Evolutionary conservation across 2,888 invertebrate species (phyloP), one percentile per base, ranked within the genome.

Genomic region (Caenorhabditis sulstoni): DNA sequence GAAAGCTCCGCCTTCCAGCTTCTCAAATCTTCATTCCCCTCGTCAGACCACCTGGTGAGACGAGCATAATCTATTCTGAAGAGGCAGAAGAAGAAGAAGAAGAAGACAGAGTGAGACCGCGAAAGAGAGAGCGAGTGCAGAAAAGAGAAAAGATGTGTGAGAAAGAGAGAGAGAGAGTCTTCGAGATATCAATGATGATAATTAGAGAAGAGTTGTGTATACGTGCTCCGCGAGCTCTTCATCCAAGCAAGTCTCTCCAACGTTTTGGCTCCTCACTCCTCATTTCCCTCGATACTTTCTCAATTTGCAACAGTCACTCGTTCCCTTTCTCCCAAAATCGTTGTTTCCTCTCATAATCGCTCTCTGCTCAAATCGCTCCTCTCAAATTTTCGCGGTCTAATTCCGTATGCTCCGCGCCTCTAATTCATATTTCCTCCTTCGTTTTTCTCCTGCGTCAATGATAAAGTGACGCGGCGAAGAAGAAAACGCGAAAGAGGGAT

Each of bases 351-450:
- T 29, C 3, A 29, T 29, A 29, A 29, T 3, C 29, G 29, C 29
- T 29, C 29, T 29, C 8, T 23, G n/a, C 62, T 62, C 49, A 45
- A 14, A 14, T 20, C 35, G 14, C 41, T 37, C 45, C 41, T 55
- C 65, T 55, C 39, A 12, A 12, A 16, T n/a, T 37, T 11, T 37
- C 37, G 5, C 37, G 5, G 7, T 37, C 37, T 37, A 37, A 37
- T 37, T 37, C 37, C n/a, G 23, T 53, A n/a, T n/a, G n/a, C n/a
- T 5, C 37, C 23, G 11, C 29, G 37, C 65, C 16, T 14, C 35
- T 37, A 16, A 29, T 16, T 20, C 39, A 12, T 29, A 29, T 68
- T 35, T 16, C 47, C 37, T 37, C 18, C n/a, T 22, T 20, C 62
- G 14, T 59, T 41, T 41, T 37, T 44, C 41, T 59, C 59, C 2